Conservation (phyloP, 2,797 vertebrate species). For the Microctenopoma lineatum region DNA sequence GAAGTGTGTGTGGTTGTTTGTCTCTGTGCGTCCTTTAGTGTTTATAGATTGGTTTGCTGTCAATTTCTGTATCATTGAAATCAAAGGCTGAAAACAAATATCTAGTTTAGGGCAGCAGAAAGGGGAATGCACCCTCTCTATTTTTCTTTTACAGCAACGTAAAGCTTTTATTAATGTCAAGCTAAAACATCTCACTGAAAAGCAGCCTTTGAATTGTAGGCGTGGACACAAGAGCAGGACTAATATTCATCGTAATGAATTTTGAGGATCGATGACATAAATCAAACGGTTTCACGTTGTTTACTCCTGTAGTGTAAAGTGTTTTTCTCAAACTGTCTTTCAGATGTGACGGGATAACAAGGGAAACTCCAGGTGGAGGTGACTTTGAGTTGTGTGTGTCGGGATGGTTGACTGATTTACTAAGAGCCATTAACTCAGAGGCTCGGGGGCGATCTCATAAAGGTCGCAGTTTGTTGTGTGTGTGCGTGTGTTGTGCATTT, state of each 20-base stretch:
- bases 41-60: too few species aligned
- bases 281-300: background rate
- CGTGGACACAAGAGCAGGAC: too few species aligned
- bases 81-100: background rate
- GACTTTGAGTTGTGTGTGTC: conserved; percentile 33
- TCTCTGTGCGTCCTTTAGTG: too few species aligned
- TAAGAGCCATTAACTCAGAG: conserved; percentile 39
- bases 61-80: background rate
- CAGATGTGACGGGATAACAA: background rate
- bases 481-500: background rate
- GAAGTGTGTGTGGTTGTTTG: too few species aligned
- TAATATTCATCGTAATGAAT: too few species aligned
- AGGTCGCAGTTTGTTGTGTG: conserved; percentile 37
- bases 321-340: background rate
- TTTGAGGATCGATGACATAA: background rate
- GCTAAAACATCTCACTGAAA: background rate
- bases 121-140: too few species aligned
- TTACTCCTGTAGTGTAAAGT: background rate
- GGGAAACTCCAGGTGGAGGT: conserved; percentile 34
- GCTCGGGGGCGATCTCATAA: conserved; percentile 20
- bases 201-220: background rate
- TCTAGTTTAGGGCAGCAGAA: background rate
- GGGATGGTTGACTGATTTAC: conserved; percentile 41
- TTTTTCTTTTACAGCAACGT: too few species aligned
- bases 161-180: too few species aligned